Evolutionary conservation across 1,140 invertebrate genomes (phyloP), one percentile per base, ranked within the genome.

Genomic region (Goniozus legneri): DNA sequence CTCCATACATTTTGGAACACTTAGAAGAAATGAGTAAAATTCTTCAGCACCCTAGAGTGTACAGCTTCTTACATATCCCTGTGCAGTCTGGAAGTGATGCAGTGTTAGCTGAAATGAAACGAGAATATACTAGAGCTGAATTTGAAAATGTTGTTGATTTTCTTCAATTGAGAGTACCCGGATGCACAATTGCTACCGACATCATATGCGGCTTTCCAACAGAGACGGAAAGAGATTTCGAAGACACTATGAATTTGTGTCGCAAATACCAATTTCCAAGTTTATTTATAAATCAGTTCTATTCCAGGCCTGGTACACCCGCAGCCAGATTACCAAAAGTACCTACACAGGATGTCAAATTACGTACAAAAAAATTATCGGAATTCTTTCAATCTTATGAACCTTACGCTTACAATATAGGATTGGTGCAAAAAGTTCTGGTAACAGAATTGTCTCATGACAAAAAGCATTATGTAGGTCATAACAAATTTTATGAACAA

Each of bases 121-220:
- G 97, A 52, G 95, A 99, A 71, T 99, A 99, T 69, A 85, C 83
- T 8, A 72, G 86, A 21, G 81, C 80, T 1, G 93, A 99, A 59
- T 99, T 99, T 74, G 85, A 91, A 69, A 76, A 82, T 33, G 91
- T 98, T 2, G 92, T 97, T 0, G 81, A 97, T 61, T 95, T 85
- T 64, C 75, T 98, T 2, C 82, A 80, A 52, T 73, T 84, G 51
- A 85, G 80, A 57, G 89, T 95, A 3, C 86, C 88, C 0, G 85
- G 85, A 3, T 82, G 98, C 7, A 97, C 92, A 2, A 93, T 99
- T 60, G 95, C 94, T 0, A 99, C 97, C 1, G 97, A 99, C 71
- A 90, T 99, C 24, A 99, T 99, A 62, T 98, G 95, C 75, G 97
- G 96, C 0, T 99, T 98, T 75, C 97, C 97, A 1, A 97, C 92